These are phyloP conservation scores for Megathymus violae DNA, from an alignment of 1,140 invertebrate genomes.

Conservation along the genomic window DNA sequence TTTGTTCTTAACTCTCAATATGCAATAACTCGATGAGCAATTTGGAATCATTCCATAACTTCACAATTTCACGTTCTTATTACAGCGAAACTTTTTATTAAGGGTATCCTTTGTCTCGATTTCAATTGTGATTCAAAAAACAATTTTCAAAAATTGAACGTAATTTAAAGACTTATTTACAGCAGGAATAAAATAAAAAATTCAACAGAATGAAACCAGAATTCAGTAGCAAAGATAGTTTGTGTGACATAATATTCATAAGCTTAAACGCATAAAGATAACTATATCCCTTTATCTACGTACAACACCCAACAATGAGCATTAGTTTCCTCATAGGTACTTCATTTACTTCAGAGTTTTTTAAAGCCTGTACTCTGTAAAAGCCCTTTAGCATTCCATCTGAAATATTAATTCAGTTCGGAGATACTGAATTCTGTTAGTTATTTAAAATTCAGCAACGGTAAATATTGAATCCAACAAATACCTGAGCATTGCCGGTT, in stretches of 20 bases:
- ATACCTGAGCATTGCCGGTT: conserved; percentile 5
- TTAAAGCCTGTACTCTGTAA: background rate
- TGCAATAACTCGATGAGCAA: too few species aligned
- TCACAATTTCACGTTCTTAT: background rate
- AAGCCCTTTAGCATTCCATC: background rate
- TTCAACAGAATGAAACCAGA: too few species aligned
- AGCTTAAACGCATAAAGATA: too few species aligned
- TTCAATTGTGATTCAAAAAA: background rate
- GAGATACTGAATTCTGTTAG: background rate
- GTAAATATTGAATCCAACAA: conserved; percentile 13
- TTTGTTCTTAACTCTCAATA: too few species aligned
- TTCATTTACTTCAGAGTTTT: too few species aligned
- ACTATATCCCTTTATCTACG: too few species aligned
- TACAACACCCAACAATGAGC: too few species aligned
- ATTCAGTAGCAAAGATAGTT: too few species aligned
- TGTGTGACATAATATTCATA: too few species aligned
- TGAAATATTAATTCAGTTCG: background rate
- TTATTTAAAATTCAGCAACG: conserved; percentile 24
- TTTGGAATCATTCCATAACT: conserved; percentile 8
- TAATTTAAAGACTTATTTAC: background rate
- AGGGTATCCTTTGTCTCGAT: background rate
- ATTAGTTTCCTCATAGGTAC: too few species aligned
- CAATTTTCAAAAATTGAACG: background rate
- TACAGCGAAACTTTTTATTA: background rate
- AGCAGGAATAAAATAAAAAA: background rate